Conservation (phyloP, 2,888 invertebrate species). For the Doris montereyensis region DNA sequence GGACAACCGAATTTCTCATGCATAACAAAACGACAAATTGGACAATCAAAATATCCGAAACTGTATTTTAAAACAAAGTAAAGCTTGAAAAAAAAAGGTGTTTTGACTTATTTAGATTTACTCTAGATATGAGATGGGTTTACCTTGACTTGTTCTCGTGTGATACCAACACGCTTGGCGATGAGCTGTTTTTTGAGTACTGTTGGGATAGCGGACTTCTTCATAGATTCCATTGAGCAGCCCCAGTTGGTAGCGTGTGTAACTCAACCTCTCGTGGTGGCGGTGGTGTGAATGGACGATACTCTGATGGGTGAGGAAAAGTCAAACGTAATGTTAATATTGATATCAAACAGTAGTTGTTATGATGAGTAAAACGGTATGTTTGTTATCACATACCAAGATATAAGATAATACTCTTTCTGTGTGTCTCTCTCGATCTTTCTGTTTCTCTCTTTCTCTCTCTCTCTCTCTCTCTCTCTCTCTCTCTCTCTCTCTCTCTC, state of each 20-base stretch:
- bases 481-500: background rate
- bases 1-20: no score
- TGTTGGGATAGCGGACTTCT: constrained; percentile 69
- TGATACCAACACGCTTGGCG: constrained; percentile 70
- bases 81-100: no score
- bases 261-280: constrained; percentile 66
- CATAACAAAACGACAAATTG: no score
- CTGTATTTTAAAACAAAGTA: no score
- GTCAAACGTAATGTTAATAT: no score
- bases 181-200: constrained; percentile 70
- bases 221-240: constrained; percentile 68
- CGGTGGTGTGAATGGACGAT: constrained; percentile 60
- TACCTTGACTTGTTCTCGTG: constrained; percentile 71
- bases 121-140: constrained; percentile 21
- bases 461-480: background rate
- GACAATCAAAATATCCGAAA: no score
- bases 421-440: background rate
- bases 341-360: no score
- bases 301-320: constrained; percentile 56
- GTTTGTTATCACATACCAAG: no score
- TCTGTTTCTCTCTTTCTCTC: background rate
- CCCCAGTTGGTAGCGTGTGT: constrained; percentile 70
- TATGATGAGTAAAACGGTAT: no score
- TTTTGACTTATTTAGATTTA: no score
- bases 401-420: background rate